These are phyloP conservation scores for Oreonectes daqikongensis DNA, from an alignment of 2,797 vertebrate species.

Conservation along the genomic window DNA sequence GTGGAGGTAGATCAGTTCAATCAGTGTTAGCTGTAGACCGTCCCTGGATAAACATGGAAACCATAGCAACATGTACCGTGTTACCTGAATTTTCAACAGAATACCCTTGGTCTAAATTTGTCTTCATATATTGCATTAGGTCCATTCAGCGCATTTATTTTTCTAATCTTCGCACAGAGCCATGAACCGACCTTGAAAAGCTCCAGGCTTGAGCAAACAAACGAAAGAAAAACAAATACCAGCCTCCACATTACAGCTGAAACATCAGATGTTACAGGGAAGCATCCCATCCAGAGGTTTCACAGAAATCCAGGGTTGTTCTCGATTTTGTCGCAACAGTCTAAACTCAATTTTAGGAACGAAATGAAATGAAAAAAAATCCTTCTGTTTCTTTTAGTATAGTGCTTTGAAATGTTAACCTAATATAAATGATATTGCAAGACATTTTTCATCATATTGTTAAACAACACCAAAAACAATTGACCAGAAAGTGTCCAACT, in stretches of 20 bases:
- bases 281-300: neutral
- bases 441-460: too few relatives aligned
- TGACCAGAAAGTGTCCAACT: too few relatives aligned
- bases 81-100: conserved; percentile 17
- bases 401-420: too few relatives aligned
- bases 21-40: conserved; percentile 9
- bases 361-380: too few relatives aligned
- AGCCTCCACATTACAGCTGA: neutral
- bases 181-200: conserved; percentile 35
- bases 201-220: conserved; percentile 19
- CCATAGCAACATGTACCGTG: conserved; percentile 25
- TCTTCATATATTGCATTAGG: conserved; percentile 21
- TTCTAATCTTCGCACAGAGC: conserved; percentile 16
- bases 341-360: too few relatives aligned
- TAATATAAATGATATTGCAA: too few relatives aligned
- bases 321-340: neutral
- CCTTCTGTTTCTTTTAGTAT: too few relatives aligned
- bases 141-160: conserved; percentile 16
- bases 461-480: too few relatives aligned
- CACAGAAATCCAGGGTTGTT: neutral
- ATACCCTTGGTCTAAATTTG: conserved; percentile 29
- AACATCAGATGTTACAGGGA: neutral
- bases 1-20: neutral
- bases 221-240: conserved; percentile 18
- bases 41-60: conserved; percentile 20